A percentile compares a stretch with the other conserved stretches of the same genome.
These are phyloP conservation scores for Drosophila meridionalis DNA, from an alignment of 2,888 invertebrate genomes.

Conservation along the genomic window DNA sequence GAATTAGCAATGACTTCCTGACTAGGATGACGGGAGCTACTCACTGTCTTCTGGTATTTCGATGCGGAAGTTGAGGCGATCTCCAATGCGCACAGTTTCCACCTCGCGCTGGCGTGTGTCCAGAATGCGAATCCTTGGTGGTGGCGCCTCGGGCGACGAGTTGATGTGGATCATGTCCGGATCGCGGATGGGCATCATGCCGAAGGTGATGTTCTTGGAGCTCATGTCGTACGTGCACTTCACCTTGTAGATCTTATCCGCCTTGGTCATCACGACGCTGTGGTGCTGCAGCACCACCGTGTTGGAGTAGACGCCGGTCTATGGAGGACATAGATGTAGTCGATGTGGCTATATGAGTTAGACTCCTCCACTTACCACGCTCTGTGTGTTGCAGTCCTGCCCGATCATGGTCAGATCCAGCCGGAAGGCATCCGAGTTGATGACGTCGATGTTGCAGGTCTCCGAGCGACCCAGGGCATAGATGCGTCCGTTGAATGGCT, in stretches of 20 bases:
- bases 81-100: conserved; percentile 97
- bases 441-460: conserved; percentile 97
- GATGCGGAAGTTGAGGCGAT: conserved; percentile 97
- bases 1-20: not conserved
- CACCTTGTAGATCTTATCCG: conserved; percentile 98
- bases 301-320: conserved; percentile 97
- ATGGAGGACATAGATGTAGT: conserved; percentile 39
- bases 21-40: conserved; percentile 80
- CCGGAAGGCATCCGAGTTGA: conserved; percentile 96
- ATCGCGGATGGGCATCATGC: conserved; percentile 98
- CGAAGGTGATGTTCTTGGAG: conserved; percentile 97
- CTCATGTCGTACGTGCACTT: conserved; percentile 98
- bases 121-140: conserved; percentile 96
- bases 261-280: conserved; percentile 98
- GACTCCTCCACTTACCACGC: conserved; percentile 90
- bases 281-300: conserved; percentile 97
- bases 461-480: conserved; percentile 97
- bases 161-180: conserved; percentile 98
- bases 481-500: conserved; percentile 97
- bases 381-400: conserved; percentile 97
- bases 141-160: conserved; percentile 97
- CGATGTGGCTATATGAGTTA: no score
- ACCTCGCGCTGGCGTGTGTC: conserved; percentile 95
- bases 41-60: conserved; percentile 98
- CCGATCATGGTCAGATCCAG: conserved; percentile 96